Conservation (phyloP, 23 tunicate genomes). For the Trididemnum clinides region DNA sequence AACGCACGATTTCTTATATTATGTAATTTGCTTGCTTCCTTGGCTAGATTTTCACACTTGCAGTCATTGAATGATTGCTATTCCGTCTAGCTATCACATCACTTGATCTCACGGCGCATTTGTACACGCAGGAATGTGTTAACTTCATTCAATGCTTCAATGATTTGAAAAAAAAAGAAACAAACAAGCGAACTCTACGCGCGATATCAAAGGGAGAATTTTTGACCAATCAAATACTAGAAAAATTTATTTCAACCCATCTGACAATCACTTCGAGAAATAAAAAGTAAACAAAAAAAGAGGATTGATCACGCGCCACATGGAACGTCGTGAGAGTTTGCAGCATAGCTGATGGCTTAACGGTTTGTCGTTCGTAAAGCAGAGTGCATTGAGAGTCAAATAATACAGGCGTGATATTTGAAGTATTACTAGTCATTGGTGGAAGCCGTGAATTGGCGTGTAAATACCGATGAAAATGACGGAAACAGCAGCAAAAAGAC, state of each 20-base stretch:
- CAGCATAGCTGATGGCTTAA: not conserved
- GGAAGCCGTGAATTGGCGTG: not conserved
- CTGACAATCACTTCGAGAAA: not conserved
- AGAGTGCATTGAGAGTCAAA: not conserved
- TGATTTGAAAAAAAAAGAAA: not conserved
- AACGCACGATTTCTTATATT: too few species aligned
- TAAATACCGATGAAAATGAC: conserved; percentile 39
- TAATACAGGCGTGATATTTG: too few species aligned
- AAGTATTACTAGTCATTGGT: too few species aligned
- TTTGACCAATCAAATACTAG: conserved; percentile 21
- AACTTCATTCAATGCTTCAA: conserved; percentile 13
- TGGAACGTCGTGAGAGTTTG: not conserved
- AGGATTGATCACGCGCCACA: not conserved
- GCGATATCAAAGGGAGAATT: not conserved
- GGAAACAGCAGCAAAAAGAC: conserved; percentile 65
- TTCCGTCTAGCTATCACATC: too few species aligned
- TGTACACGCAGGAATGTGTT: not conserved
- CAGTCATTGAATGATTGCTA: too few species aligned
- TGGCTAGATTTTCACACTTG: too few species aligned
- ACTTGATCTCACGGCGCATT: conserved; percentile 85
- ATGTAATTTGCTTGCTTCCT: too few species aligned
- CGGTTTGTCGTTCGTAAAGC: not conserved
- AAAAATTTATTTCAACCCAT: not conserved
- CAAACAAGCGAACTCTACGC: not conserved
- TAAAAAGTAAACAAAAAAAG: not conserved